A percentile compares a stretch with the other conserved stretches of the same genome.
Evolutionary conservation across 2,797 vertebrate genomes (phyloP).

Genomic region (Lagodon rhomboides): DNA sequence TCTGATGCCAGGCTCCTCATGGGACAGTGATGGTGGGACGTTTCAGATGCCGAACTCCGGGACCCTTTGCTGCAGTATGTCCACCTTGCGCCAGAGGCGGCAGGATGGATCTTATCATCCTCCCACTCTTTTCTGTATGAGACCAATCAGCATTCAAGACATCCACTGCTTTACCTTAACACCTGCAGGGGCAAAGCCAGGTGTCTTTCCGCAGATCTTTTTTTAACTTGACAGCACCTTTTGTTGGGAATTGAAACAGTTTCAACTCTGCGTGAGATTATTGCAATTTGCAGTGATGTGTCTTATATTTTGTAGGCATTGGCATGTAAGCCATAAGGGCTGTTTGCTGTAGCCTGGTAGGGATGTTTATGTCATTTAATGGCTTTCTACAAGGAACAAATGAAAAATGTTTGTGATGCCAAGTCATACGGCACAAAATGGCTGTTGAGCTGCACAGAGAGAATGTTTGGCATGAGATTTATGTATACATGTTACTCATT

Average conservation of each 20-base stretch:
- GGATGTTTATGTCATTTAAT: conserved; percentile 13
- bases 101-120: conserved; percentile 10
- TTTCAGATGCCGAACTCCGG: conserved; percentile 7
- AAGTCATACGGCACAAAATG: background rate
- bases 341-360: conserved; percentile 14
- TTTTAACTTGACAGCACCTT: conserved; percentile 1
- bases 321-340: conserved; percentile 6
- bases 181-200: background rate
- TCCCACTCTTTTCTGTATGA: conserved; percentile 19
- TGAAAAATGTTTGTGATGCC: background rate
- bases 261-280: conserved; percentile 35
- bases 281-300: conserved; percentile 26
- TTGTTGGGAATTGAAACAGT: conserved; percentile 16
- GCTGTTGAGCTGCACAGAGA: background rate
- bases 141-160: conserved; percentile 38
- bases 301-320: conserved; percentile 33
- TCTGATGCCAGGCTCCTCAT: conserved; percentile 47
- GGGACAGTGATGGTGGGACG: background rate
- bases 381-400: background rate
- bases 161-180: background rate
- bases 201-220: conserved; percentile 16
- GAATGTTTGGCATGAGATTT: conserved; percentile 12
- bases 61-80: conserved; percentile 14
- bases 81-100: background rate
- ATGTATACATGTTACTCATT: background rate